phyloP scores from a whole-genome alignment of 2,797 vertebrate species.

The Cetoscarus ocellatus region DNA sequence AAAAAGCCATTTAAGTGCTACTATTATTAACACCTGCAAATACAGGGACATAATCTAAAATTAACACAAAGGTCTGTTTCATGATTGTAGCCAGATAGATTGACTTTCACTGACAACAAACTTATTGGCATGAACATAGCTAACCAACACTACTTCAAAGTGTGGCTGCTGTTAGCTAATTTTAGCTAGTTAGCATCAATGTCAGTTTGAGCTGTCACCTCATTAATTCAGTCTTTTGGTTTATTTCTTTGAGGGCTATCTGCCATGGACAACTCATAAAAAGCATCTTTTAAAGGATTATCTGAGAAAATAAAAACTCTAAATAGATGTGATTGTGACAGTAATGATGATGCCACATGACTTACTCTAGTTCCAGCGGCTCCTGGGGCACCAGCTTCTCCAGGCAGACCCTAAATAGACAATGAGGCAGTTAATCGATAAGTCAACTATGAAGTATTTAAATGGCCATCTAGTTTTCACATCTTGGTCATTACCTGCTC shows the following conservation, averaged over 20 bases:
- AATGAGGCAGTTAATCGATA: conserved; percentile 3
- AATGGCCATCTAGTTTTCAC: neutral
- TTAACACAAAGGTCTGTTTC: too few relatives aligned
- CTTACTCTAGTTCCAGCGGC: conserved; percentile 93
- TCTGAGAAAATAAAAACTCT: neutral
- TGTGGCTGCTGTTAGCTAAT: neutral
- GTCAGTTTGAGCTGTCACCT: too few relatives aligned
- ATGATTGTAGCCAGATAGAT: too few relatives aligned
- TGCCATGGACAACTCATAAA: too few relatives aligned
- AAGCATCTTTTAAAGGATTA: neutral
- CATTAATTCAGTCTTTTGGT: too few relatives aligned
- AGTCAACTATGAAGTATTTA: neutral
- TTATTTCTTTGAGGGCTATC: too few relatives aligned
- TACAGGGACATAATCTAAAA: too few relatives aligned
- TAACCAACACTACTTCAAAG: neutral
- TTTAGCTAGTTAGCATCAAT: conserved; percentile 1
- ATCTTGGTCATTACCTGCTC: conserved; percentile 89
- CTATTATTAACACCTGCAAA: too few relatives aligned
- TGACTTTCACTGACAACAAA: too few relatives aligned
- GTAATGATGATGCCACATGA: conserved; percentile 28
- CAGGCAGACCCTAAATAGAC: conserved; percentile 89
- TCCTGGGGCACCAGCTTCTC: conserved; percentile 91
- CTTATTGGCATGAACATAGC: too few relatives aligned
- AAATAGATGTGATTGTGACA: conserved; percentile 1
- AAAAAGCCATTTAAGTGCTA: too few relatives aligned